Conservation (phyloP, 2,888 invertebrate genomes). For the Schizaphis graminum region DNA sequence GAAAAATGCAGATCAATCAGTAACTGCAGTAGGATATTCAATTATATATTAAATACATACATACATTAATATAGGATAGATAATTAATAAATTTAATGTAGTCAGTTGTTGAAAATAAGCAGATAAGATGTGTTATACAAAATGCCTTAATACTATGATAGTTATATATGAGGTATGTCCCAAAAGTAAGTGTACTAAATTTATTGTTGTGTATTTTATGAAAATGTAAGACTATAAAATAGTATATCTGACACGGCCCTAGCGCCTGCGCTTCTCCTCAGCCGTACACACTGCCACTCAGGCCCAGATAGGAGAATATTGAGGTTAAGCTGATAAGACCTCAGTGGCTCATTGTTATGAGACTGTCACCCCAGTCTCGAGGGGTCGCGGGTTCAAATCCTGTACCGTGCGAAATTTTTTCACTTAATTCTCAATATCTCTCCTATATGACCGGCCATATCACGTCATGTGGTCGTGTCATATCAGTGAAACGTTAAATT, state of each 20-base stretch:
- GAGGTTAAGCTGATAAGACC: too few relatives aligned
- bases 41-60: background rate
- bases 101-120: conserved; percentile 15
- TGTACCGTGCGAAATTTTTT: too few relatives aligned
- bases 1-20: background rate
- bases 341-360: too few relatives aligned
- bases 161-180: background rate
- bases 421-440: too few relatives aligned
- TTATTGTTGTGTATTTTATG: background rate
- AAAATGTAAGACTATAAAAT: background rate
- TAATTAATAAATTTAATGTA: background rate
- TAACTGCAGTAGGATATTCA: background rate
- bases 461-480: too few relatives aligned
- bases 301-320: too few relatives aligned
- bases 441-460: too few relatives aligned
- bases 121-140: background rate
- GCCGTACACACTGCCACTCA: too few relatives aligned
- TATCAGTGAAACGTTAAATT: background rate
- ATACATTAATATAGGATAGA: background rate
- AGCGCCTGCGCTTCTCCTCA: too few relatives aligned
- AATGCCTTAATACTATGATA: conserved; percentile 33
- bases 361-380: too few relatives aligned
- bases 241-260: too few relatives aligned
- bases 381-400: too few relatives aligned
- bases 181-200: background rate